Base-by-base conservation (phyloP, 1,140 invertebrate genomes). In the Patella vulgata region DNA sequence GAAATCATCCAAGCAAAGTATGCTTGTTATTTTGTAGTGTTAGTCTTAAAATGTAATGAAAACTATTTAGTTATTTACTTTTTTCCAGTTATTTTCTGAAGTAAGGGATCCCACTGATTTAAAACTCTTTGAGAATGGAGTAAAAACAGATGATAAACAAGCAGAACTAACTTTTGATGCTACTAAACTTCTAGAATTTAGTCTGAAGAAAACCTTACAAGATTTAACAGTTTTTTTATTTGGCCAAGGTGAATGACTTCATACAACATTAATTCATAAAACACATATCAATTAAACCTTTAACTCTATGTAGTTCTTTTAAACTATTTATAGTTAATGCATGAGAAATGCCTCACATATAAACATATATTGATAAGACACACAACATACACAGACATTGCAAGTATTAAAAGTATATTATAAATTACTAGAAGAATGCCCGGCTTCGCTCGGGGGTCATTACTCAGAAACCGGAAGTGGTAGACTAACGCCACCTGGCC, bases 101-200 rank as follows among this genome's bases (percentile, higher is more conserved):
- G 71, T 74, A 6, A 61, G 47, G n/a, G 59, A 78, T 33, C 11
- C 55, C 11, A 57, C 63, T 27, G 56, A 62, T 27, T 40, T 85
- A 42, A 63, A 70, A 8, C 48, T 86, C 33, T 86, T 86, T 78
- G 86, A 86, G 63, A 85, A 89, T 27, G 87, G 88, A 33, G 78
- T 85, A 58, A 88, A 93, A 71, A 87, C 76, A 54, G 76, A 87
- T 28, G 87, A 90, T 12, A 98, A 96, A 81, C 96, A 99, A 84
- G 89, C 88, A 39, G 89, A 87, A 67, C 95, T 98, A 82, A 94
- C 92, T 0, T 80, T 93, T 53, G 94, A 98, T 84, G 91, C 95
- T 2, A 88, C 91, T 0, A 93, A 94, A 82, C 78, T 95, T 39
- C 89, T 98, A 86, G 93, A 96, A 82, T 84, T 90, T 75, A 90